phyloP scores from a whole-genome alignment of 2,888 invertebrate species.

The Ecdyonurus torrentis region DNA sequence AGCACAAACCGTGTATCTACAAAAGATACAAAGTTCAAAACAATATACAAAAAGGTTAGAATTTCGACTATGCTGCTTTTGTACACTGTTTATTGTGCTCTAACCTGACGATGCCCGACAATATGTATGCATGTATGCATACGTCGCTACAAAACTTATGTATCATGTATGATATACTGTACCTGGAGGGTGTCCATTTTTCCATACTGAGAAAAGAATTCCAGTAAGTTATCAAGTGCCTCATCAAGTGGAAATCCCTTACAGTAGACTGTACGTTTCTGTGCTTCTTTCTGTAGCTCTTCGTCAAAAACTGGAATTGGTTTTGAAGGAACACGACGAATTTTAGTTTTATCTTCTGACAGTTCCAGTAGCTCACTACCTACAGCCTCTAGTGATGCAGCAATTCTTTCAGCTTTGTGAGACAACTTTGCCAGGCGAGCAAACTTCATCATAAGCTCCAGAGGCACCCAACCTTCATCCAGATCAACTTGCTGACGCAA shows the following conservation, averaged over 20 bases:
- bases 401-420: slow-evolving; percentile 49
- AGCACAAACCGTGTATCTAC: no score
- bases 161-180: no score
- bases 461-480: slow-evolving; percentile 82
- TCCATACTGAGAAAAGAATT: slow-evolving; percentile 53
- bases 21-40: no score
- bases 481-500: slow-evolving; percentile 68
- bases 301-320: slow-evolving; percentile 73
- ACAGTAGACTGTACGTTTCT: slow-evolving; percentile 62
- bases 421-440: slow-evolving; percentile 64
- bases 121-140: no score
- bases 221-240: slow-evolving; percentile 51
- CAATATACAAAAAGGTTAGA: no score
- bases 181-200: slow-evolving; percentile 44
- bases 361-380: slow-evolving; percentile 55
- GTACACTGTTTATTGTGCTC: no score
- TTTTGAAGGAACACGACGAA: slow-evolving; percentile 52
- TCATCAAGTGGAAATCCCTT: slow-evolving; percentile 66
- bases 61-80: no score
- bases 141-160: no score
- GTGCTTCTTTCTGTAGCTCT: slow-evolving; percentile 61
- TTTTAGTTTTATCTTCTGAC: slow-evolving; percentile 48
- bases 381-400: slow-evolving; percentile 56
- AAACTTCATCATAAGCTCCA: slow-evolving; percentile 71
- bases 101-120: no score